These are phyloP conservation scores for Dione vanillae DNA, from an alignment of 2,888 invertebrate genomes.

Conservation along the genomic window DNA sequence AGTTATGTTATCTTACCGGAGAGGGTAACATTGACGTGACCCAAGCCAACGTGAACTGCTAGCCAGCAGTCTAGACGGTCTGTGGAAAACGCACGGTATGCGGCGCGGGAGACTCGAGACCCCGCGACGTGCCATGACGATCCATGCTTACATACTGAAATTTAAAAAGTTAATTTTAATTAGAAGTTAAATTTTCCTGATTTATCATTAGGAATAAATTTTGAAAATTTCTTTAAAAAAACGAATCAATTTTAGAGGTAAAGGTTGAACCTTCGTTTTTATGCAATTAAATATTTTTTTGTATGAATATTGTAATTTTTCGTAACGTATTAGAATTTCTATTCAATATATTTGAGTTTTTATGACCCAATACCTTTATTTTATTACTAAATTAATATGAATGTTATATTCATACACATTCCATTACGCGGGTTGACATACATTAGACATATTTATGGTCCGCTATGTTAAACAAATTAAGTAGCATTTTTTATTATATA, in stretches of 20 bases:
- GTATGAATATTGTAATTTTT: too few relatives aligned
- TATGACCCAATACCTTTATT: too few relatives aligned
- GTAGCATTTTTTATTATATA: background rate
- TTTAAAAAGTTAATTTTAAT: background rate
- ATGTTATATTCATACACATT: background rate
- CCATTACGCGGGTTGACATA: background rate
- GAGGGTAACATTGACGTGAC: slow-evolving; percentile 97
- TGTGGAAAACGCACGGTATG: slow-evolving; percentile 95
- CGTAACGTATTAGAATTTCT: too few relatives aligned
- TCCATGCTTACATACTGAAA: slow-evolving; percentile 93
- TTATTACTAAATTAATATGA: too few relatives aligned
- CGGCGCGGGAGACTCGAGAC: slow-evolving; percentile 88
- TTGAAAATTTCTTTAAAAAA: too few relatives aligned
- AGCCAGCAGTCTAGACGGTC: slow-evolving; percentile 95
- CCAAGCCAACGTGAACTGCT: slow-evolving; percentile 96
- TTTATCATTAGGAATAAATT: too few relatives aligned
- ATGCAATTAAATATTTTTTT: too few relatives aligned
- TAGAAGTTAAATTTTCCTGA: too few relatives aligned
- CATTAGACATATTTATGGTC: background rate
- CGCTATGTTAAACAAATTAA: background rate
- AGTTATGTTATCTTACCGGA: slow-evolving; percentile 86
- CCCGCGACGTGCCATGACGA: slow-evolving; percentile 97
- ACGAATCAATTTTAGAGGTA: too few relatives aligned
- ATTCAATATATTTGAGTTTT: too few relatives aligned
- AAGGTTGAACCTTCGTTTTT: too few relatives aligned